Conservation (phyloP, 2,888 invertebrate genomes). For the Lissocephala sabroskyi region DNA sequence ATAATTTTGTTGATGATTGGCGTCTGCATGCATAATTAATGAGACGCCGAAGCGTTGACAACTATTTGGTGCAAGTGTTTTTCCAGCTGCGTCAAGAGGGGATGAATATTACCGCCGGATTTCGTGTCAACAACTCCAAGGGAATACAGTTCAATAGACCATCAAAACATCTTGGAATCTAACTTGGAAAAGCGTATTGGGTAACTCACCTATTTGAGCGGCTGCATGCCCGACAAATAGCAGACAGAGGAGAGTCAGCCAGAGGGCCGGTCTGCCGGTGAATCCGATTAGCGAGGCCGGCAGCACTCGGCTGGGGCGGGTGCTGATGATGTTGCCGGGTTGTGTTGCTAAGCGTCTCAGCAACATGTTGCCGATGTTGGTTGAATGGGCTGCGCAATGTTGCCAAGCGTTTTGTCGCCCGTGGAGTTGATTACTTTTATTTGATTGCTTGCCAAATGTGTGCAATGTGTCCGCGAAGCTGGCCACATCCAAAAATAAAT, state of each 20-base stretch:
- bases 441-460: constrained; percentile 12
- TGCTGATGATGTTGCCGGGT: constrained; percentile 20
- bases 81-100: too few relatives aligned
- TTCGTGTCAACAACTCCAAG: too few relatives aligned
- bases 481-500: constrained; percentile 30
- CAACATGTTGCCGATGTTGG: constrained; percentile 45
- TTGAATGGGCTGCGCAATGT: constrained; percentile 33
- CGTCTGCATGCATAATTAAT: constrained; percentile 9
- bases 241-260: constrained; percentile 55
- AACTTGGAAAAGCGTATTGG: too few relatives aligned
- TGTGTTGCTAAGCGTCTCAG: constrained; percentile 35
- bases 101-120: too few relatives aligned
- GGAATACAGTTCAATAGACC: too few relatives aligned
- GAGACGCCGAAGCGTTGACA: too few relatives aligned
- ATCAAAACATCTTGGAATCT: too few relatives aligned
- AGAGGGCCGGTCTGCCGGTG: constrained; percentile 34
- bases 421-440: constrained; percentile 7
- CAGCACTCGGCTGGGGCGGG: constrained; percentile 29
- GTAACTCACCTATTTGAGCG: constrained; percentile 63
- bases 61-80: too few relatives aligned
- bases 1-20: not conserved
- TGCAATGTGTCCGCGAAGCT: constrained; percentile 16
- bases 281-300: constrained; percentile 66
- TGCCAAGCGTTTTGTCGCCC: constrained; percentile 29
- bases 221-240: constrained; percentile 55